phyloP scores from a whole-genome alignment of 2,888 invertebrate species.

The Patella ulyssiponensis region DNA sequence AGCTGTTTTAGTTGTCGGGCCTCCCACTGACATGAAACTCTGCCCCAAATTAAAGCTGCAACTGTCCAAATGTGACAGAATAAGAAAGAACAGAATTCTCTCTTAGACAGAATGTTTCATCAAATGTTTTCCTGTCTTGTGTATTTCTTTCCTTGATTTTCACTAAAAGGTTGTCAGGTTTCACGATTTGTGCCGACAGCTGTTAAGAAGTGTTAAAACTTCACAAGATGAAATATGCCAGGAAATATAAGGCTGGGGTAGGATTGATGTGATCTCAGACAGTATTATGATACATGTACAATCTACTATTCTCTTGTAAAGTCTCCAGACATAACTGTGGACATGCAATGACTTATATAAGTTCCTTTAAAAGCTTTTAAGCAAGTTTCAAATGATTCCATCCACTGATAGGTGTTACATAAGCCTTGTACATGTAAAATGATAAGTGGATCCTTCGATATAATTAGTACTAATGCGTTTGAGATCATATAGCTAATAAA shows the following conservation, averaged over 20 bases:
- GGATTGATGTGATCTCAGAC: no score
- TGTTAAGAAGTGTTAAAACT: conserved; percentile 9
- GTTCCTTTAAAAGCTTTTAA: no score
- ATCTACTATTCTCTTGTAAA: no score
- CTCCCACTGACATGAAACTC: not conserved
- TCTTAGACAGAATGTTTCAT: conserved; percentile 5
- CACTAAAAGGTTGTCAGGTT: conserved; percentile 9
- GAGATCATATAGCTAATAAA: no score
- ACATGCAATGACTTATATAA: no score
- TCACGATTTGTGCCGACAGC: not conserved
- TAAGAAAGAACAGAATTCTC: not conserved
- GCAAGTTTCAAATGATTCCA: no score
- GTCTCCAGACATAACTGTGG: no score
- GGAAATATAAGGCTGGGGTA: not conserved
- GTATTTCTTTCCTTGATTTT: not conserved
- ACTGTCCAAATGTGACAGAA: conserved; percentile 11
- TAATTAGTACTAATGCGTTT: no score
- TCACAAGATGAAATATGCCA: not conserved
- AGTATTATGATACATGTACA: no score
- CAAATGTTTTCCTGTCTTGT: conserved; percentile 7
- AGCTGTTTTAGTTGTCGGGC: not conserved
- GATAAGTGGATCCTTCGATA: no score
- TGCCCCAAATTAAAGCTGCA: not conserved
- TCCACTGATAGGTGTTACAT: no score
- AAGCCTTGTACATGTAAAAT: no score